Conservation (phyloP, 2,113 vertebrate genomes). For the Oncorhynchus masou region DNA sequence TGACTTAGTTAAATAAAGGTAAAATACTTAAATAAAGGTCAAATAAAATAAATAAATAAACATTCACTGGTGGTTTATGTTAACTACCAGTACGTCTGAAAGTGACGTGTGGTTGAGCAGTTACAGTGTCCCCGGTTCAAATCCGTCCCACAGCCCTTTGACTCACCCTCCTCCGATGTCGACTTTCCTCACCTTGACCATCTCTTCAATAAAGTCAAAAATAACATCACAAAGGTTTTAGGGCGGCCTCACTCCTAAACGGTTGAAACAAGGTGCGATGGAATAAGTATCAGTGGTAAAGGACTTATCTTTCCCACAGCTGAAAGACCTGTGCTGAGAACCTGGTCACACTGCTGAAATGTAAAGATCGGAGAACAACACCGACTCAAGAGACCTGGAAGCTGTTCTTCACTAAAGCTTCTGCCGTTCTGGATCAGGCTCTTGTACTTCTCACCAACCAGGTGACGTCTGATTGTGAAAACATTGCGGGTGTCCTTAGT, state of each 20-base stretch:
- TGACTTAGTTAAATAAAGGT: no score
- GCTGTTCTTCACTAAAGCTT: constrained; percentile 59
- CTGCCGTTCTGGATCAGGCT: constrained; percentile 53
- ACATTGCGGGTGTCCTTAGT: background rate
- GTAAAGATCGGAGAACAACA: constrained; percentile 48
- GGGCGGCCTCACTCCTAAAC: no score
- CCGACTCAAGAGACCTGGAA: constrained; percentile 61
- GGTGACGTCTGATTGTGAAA: constrained; percentile 20
- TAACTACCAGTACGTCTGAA: background rate
- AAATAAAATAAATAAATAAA: background rate
- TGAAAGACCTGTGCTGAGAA: constrained; percentile 49
- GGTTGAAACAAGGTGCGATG: no score
- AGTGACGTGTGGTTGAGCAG: no score
- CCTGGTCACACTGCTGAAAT: constrained; percentile 59
- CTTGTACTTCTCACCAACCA: constrained; percentile 52
- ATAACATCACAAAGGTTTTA: no score
- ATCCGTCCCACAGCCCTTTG: no score
- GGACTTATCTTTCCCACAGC: background rate
- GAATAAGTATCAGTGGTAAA: background rate
- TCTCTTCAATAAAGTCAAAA: no score
- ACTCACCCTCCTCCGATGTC: no score
- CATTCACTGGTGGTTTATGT: background rate
- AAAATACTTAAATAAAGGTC: no score
- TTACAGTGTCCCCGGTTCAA: no score
- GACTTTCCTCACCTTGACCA: no score